phyloP scores from a whole-genome alignment of 37 sponge, comb jelly and placozoan genomes.

The Lycopodina hypogea region DNA sequence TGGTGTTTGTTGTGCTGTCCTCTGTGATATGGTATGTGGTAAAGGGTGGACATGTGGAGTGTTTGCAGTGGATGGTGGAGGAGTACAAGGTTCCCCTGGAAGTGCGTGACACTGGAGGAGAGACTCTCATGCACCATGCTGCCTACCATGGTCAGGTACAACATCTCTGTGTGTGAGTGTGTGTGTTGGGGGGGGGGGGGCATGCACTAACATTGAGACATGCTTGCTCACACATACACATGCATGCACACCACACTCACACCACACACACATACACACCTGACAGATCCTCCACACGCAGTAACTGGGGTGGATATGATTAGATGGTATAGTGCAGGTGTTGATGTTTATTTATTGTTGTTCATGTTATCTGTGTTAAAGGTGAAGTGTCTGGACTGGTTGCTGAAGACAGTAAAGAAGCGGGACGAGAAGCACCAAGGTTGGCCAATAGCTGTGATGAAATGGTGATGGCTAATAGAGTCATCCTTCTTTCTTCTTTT shows the following conservation, averaged over 20 bases:
- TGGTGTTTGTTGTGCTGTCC: neutral
- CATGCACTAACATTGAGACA: too few species aligned
- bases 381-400: constrained; percentile 69
- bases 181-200: too few species aligned
- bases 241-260: too few species aligned
- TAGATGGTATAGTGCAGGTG: too few species aligned
- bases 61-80: constrained; percentile 73
- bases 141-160: constrained; percentile 74
- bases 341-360: too few species aligned
- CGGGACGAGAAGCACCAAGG: constrained; percentile 4
- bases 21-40: neutral
- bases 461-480: neutral
- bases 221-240: too few species aligned
- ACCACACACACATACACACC: too few species aligned
- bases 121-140: constrained; percentile 82
- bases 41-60: constrained; percentile 69
- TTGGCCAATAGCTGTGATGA: neutral
- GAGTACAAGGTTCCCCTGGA: constrained; percentile 60
- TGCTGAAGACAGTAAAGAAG: constrained; percentile 23
- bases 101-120: constrained; percentile 75
- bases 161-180: neutral
- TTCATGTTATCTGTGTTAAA: neutral
- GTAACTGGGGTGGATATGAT: too few species aligned
- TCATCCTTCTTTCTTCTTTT: neutral
- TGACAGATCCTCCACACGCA: too few species aligned